Evolutionary conservation across 2,797 vertebrate species (phyloP), one percentile per base, ranked within the genome.

Genomic region (Poecilia gillii): DNA sequence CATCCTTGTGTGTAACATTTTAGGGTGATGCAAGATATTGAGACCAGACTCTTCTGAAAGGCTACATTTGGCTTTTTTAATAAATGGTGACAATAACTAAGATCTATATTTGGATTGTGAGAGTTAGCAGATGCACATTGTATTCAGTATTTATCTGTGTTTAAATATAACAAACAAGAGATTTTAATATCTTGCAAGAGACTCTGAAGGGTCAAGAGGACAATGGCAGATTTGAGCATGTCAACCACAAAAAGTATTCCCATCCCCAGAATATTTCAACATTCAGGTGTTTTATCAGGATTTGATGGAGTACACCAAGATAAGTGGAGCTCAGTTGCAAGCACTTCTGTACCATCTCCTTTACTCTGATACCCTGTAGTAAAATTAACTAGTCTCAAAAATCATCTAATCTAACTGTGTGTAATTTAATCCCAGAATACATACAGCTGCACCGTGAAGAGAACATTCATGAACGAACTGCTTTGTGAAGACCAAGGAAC

Each of bases 11-110:
- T 74, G 70, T 64, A 73, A 13, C 13, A 68, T 74, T 84, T 84
- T 87, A 86, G 84, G 81, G 83, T 87, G 82, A 88, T 82, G 66
- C 74, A 77, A 73, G 64, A 57, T 45, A 39, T 11, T 64, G 53
- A 64, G 81, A 80, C 72, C 81, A 70, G 49, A 81, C 76, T 85
- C 70, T 68, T 82, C 20, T 36, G 47, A 76, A 39, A 18, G 43
- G 25, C 25, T 39, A 66, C 1, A 2, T 70, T 14, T 28, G 12
- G 31, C 47, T 81, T 76, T 14, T 74, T 39, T 72, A 70, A 81
- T 72, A 46, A 82, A 82, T 41, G 23, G 80, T 9, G 46, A 18
- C 6, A 20, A 73, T 55, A 23, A 25, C 13, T 41, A 45, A 8
- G 36, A 73, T 33, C 74, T n/a, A 45, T 31, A 39, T 53, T 20